Evolutionary conservation across 1,140 invertebrate species (phyloP).

Genomic region (Drosophila malerkotliana): DNA sequence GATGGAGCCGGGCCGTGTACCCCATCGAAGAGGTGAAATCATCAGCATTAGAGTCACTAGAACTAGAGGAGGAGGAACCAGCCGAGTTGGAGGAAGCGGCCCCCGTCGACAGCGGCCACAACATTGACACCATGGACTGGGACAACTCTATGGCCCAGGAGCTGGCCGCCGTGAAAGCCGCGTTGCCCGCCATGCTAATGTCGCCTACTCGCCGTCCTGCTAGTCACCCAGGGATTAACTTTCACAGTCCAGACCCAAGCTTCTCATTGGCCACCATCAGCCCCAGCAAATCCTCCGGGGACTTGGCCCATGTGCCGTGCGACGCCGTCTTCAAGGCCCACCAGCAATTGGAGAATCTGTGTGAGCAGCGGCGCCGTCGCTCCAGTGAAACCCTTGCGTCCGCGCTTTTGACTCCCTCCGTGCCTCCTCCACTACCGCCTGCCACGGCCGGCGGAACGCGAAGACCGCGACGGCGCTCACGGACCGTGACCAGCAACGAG

Average conservation of each 20-base stretch:
- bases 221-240: conserved; percentile 10
- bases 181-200: not conserved
- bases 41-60: not conserved
- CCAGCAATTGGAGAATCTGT: conserved; percentile 50
- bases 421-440: not conserved
- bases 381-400: not conserved
- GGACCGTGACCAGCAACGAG: conserved; percentile 7
- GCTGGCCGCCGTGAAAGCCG: conserved; percentile 6
- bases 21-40: conserved; percentile 13
- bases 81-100: not conserved
- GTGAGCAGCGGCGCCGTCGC: conserved; percentile 26
- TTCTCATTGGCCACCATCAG: not conserved
- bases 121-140: not conserved
- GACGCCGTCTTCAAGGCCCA: conserved; percentile 42
- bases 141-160: not conserved
- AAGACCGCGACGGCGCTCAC: conserved; percentile 20
- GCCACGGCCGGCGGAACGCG: not conserved
- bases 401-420: not conserved
- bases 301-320: conserved; percentile 3
- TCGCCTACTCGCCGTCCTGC: not conserved
- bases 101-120: not conserved
- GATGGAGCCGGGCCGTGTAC: conserved; percentile 29
- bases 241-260: not conserved
- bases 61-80: not conserved
- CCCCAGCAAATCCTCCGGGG: conserved; percentile 7